Base-by-base conservation (phyloP, 2,888 invertebrate genomes). In the Napeogenes inachia region DNA sequence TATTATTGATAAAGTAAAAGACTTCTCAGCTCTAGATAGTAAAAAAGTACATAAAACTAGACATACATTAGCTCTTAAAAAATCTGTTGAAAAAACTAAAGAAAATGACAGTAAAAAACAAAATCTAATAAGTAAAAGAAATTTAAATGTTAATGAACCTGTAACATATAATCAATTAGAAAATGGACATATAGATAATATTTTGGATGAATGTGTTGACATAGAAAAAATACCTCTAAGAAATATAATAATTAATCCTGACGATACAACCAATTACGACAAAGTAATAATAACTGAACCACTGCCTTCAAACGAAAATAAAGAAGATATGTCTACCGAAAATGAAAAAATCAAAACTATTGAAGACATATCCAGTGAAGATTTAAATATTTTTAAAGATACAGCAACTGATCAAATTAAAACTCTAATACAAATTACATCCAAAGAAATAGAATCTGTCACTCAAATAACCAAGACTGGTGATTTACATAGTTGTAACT, bases 41-140 rank as follows among this genome's bases (percentile, higher is more conserved):
- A 12, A 13, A 8, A 30, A 54, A 4, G 42, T 13, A 60, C 30
- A 30, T 4, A 13, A 33, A 13, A 21, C 42, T 30, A 64, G 59
- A 60, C 53, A 47, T 53, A 61, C 59, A n/a, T 47, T 64, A 45
- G 57, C 64, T 12, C 45, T 61, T 53, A 61, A 59, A n/a, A 63
- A 59, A 47, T 60, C 62, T 10, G 45, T 46, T 56, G 42, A 63
- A 4, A 59, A 57, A 30, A n/a, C n/a, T n/a, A 59, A 45, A 13
- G 33, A 58, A 21, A 13, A 4, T 32, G 42, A 10, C 38, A 4
- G 32, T 3, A 53, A 21, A 4, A 45, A 57, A 60, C 4, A 54
- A 54, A 45, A 38, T 13, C 13, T 42, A n/a, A 50, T 33, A 13
- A 46, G 6, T 33, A 13, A 1, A 12, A 50, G 42, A n/a, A 54